phyloP scores from a whole-genome alignment of 1,140 invertebrate genomes.

The Coboldia fuscipes region DNA sequence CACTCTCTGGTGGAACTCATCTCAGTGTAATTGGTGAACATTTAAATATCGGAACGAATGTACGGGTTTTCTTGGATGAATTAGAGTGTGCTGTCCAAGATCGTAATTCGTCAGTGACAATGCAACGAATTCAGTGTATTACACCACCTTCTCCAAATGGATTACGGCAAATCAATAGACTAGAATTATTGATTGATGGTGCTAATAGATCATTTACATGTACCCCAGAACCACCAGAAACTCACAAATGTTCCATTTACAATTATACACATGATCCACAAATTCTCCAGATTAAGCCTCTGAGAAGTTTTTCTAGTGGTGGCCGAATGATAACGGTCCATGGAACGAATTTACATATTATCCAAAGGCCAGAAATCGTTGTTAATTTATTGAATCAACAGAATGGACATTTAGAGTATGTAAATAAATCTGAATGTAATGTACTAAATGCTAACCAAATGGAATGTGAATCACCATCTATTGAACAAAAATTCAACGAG shows the following conservation, averaged over 20 bases:
- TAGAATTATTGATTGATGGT: constrained; percentile 66
- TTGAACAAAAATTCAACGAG: constrained; percentile 32
- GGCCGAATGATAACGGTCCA: constrained; percentile 84
- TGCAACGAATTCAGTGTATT: constrained; percentile 60
- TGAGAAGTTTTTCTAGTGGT: constrained; percentile 73
- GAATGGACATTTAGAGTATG: constrained; percentile 23
- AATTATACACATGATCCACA: constrained; percentile 85
- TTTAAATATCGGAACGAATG: constrained; percentile 81
- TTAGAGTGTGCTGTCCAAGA: constrained; percentile 71
- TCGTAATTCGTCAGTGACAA: no score
- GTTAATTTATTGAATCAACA: constrained; percentile 7
- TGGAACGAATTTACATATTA: constrained; percentile 75
- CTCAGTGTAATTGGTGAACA: constrained; percentile 77
- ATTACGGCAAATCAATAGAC: no score
- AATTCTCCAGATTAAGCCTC: constrained; percentile 77
- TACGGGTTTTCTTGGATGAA: constrained; percentile 72
- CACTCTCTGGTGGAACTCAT: constrained; percentile 82
- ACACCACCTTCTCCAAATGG: no score
- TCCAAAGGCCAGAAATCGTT: constrained; percentile 78
- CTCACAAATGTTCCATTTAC: constrained; percentile 30
- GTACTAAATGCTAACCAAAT: constrained; percentile 78
- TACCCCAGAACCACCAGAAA: background rate
- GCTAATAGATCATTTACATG: constrained; percentile 46
- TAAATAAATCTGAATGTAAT: constrained; percentile 64
- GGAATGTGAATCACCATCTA: constrained; percentile 83